A percentile compares a stretch with the other conserved stretches of the same genome.
Conservation (phyloP, 35 echinoderm and acorn worm species). For the Ophioderma brevispina region DNA sequence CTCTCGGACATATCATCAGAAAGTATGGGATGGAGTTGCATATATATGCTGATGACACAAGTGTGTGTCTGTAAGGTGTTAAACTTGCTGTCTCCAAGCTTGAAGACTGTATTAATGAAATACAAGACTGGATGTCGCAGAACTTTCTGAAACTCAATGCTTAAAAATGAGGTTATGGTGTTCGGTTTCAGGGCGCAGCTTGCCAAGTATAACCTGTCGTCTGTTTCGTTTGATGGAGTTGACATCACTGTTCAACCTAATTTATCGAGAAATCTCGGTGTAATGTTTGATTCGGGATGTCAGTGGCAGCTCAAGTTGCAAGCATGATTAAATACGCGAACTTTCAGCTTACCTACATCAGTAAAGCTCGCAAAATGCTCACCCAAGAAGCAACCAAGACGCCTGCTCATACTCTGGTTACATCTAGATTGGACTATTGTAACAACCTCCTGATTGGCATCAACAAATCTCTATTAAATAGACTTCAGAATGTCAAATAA, state of each 20-base stretch:
- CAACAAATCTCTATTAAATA: not conserved
- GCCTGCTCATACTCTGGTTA: slow-evolving; percentile 25
- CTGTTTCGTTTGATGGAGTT: not conserved
- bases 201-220: not conserved
- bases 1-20: slow-evolving; percentile 39
- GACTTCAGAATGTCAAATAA: slow-evolving; percentile 31
- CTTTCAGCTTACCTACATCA: slow-evolving; percentile 23
- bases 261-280: slow-evolving; percentile 1
- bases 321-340: not conserved
- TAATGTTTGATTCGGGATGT: slow-evolving; percentile 13
- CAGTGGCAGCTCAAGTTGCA: not conserved
- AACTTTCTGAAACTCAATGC: slow-evolving; percentile 58
- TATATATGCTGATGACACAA: slow-evolving; percentile 68
- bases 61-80: slow-evolving; percentile 50
- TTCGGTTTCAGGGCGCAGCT: slow-evolving; percentile 35
- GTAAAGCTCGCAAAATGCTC: slow-evolving; percentile 8
- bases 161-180: slow-evolving; percentile 50
- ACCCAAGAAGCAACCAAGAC: not conserved
- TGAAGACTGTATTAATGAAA: slow-evolving; percentile 12
- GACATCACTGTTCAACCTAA: not conserved
- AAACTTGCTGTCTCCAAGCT: not conserved
- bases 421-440: slow-evolving; percentile 53
- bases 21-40: slow-evolving; percentile 44
- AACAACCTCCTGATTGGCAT: slow-evolving; percentile 40
- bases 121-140: slow-evolving; percentile 52